Base-by-base conservation (phyloP, 2,888 invertebrate genomes). In the Luffia ferchaultella region DNA sequence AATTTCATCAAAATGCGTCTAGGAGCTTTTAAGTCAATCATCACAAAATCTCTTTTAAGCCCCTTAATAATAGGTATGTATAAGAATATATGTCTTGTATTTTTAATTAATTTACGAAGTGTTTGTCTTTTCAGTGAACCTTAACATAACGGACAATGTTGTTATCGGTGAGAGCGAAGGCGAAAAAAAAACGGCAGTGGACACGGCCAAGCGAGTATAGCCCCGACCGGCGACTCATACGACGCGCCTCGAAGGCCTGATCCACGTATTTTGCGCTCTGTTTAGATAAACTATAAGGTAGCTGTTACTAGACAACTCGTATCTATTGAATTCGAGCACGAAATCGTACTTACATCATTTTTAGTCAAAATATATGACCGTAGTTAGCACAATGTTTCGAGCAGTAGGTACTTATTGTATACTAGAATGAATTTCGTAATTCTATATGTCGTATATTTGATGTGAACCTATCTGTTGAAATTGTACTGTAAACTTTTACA, bases 271-370 rank as follows among this genome's bases (percentile, higher is more conserved):
- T 30, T 30, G 30, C 3, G 30, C 30, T 30, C 3, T 30, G n/a
- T 30, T 30, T 30, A 30, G 30, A 30, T 30, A 30, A 30, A 30
- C 12, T 7, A 30, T 30, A 7, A 30, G 3, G 30, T 30, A 30
- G 30, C 12, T 30, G 30, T 30, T 30, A 30, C 30, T 30, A 3
- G 30, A 30, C 12, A 75, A 77, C 78, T 78, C 77, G 72, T 76
- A 77, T 73, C 73, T 76, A 71, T 76, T 73, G 62, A 73, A 73
- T 75, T 78, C 76, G 82, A 83, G 82, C 82, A 83, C 82, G 82
- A 82, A 83, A 82, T 82, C 75, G 82, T 83, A 83, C 82, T 83
- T 83, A 82, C 30, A 30, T 30, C 30, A 30, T 78, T 79, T 76
- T 80, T 80, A 82, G 78, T 76, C 74, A 82, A 80, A 79, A 76